A percentile compares a stretch with the other conserved stretches of the same genome.
These are phyloP conservation scores for Sylvia atricapilla DNA, from an alignment of 2,113 vertebrate genomes.

Conservation along the genomic window DNA sequence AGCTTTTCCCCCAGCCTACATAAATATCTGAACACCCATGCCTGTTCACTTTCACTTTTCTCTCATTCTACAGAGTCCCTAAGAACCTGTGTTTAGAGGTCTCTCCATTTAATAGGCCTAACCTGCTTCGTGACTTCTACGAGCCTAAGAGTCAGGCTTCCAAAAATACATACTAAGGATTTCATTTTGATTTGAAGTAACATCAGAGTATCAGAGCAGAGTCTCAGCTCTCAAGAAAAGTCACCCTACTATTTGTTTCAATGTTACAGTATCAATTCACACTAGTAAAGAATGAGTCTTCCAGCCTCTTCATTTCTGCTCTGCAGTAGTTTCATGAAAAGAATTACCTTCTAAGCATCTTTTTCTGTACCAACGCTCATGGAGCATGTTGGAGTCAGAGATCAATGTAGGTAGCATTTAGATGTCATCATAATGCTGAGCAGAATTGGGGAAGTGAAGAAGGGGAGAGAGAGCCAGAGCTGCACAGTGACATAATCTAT, in stretches of 20 bases:
- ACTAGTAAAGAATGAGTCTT: neutral
- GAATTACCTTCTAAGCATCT: neutral
- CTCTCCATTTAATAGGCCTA: neutral
- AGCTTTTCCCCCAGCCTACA: neutral
- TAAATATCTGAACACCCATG: neutral
- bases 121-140: neutral
- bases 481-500: neutral
- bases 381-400: neutral
- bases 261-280: neutral
- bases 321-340: neutral
- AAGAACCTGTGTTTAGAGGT: neutral
- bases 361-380: neutral
- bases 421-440: neutral
- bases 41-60: neutral
- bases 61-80: neutral
- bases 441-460: neutral
- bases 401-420: neutral
- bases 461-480: rapidly evolving
- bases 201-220: neutral
- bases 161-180: neutral
- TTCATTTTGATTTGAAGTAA: neutral
- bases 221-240: neutral
- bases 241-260: neutral
- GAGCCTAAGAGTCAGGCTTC: neutral
- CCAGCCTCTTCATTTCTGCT: neutral